These are phyloP conservation scores for Paramisgurnus dabryanus DNA, from an alignment of 2,113 vertebrate genomes.

Conservation along the genomic window DNA sequence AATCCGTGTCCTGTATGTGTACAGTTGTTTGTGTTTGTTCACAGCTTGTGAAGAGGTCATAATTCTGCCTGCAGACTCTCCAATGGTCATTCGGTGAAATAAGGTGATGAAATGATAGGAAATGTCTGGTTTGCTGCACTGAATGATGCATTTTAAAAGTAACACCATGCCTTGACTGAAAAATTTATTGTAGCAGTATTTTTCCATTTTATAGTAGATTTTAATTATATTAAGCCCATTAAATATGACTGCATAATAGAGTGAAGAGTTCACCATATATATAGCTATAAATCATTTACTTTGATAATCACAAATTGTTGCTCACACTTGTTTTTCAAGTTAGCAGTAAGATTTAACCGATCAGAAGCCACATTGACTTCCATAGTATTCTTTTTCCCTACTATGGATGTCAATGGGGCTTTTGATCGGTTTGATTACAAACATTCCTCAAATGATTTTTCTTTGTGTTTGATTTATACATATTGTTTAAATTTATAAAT, in stretches of 20 bases:
- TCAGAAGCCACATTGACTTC: too few relatives aligned
- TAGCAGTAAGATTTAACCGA: too few relatives aligned
- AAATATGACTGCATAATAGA: neutral
- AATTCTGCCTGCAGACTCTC: constrained; percentile 15
- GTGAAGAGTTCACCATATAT: too few relatives aligned
- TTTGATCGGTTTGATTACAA: too few relatives aligned
- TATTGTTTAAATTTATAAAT: too few relatives aligned
- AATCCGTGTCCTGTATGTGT: neutral
- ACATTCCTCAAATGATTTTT: too few relatives aligned
- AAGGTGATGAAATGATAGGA: constrained; percentile 38
- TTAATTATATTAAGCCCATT: neutral
- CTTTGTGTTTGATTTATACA: too few relatives aligned
- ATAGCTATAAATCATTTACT: too few relatives aligned
- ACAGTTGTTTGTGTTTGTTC: constrained; percentile 19
- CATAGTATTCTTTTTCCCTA: too few relatives aligned
- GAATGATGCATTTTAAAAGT: constrained; percentile 32
- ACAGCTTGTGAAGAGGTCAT: neutral
- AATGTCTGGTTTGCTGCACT: constrained; percentile 18
- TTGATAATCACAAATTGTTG: too few relatives aligned
- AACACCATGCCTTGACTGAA: neutral
- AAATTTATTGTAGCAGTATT: neutral
- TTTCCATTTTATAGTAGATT: constrained; percentile 8
- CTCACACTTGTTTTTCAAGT: too few relatives aligned
- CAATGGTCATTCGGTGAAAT: constrained; percentile 21
- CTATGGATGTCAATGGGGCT: too few relatives aligned